Conservation (phyloP, 1,140 invertebrate species). For the Cyrtorhinus lividipennis region DNA sequence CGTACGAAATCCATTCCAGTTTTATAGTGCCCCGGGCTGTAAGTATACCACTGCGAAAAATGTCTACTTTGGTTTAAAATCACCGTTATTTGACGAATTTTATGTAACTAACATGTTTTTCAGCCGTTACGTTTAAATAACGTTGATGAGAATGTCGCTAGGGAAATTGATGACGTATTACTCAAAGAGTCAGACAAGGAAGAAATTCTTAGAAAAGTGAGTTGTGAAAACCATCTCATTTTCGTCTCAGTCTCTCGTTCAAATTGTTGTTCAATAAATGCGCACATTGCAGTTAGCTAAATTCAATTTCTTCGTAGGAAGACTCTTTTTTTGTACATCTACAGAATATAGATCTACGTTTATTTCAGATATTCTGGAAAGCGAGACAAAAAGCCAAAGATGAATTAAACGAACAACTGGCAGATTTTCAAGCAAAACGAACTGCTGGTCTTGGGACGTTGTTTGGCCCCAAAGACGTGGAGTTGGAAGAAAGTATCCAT, state of each 20-base stretch:
- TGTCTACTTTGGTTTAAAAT: too few relatives aligned
- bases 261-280: conserved; percentile 8
- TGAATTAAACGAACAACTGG: conserved; percentile 69
- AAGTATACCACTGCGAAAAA: too few relatives aligned
- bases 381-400: conserved; percentile 70
- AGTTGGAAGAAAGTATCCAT: conserved; percentile 60
- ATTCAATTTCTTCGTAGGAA: too few relatives aligned
- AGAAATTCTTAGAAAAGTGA: conserved; percentile 66
- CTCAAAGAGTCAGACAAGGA: conserved; percentile 70
- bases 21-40: conserved; percentile 83
- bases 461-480: conserved; percentile 72
- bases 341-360: too few relatives aligned
- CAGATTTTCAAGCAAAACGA: conserved; percentile 79
- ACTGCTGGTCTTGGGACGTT: conserved; percentile 78
- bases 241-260: too few relatives aligned
- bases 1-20: conserved; percentile 94
- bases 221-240: too few relatives aligned
- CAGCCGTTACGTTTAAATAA: conserved; percentile 69
- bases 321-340: too few relatives aligned
- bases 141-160: conserved; percentile 70
- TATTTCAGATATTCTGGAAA: conserved; percentile 59
- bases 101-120: too few relatives aligned
- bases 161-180: conserved; percentile 75
- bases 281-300: not conserved
- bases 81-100: too few relatives aligned